Percentiles rank a stretch among this genome's conserved stretches.
Evolutionary conservation across 2,113 vertebrate genomes (phyloP).

Genomic region (Anarhynchus alexandrinus): DNA sequence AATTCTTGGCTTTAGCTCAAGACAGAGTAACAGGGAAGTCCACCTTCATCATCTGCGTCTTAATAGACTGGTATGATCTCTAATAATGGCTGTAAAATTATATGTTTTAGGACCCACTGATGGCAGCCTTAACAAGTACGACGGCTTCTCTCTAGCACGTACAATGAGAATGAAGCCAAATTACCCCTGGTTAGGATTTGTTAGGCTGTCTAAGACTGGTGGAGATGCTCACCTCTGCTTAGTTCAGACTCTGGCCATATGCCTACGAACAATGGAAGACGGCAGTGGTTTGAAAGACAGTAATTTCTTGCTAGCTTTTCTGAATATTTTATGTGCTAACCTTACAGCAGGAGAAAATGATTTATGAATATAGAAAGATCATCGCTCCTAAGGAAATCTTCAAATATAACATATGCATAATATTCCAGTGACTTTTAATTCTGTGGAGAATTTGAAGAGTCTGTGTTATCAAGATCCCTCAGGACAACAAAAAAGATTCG

Average conservation of each 20-base stretch:
- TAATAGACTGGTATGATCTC: neutral
- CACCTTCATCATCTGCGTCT: neutral
- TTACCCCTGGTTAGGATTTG: neutral
- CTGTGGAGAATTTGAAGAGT: slow-evolving; percentile 21
- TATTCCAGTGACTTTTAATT: slow-evolving; percentile 21
- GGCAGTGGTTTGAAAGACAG: neutral
- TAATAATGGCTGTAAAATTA: neutral
- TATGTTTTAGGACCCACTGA: neutral
- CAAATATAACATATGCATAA: slow-evolving; percentile 10
- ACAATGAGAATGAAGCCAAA: neutral
- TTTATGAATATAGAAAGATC: slow-evolving; percentile 12
- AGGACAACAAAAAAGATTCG: slow-evolving; percentile 25
- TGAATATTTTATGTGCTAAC: slow-evolving; percentile 17
- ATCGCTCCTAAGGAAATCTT: slow-evolving; percentile 12
- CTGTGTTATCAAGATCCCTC: slow-evolving; percentile 49
- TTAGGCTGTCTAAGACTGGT: neutral
- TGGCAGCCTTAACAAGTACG: neutral
- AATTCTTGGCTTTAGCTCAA: neutral
- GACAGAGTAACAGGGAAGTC: neutral
- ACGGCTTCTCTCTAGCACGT: neutral
- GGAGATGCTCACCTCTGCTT: neutral
- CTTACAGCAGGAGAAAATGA: neutral
- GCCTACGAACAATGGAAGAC: neutral
- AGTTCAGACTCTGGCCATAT: neutral
- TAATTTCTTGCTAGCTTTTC: slow-evolving; percentile 2